Conservation (phyloP, 2,113 vertebrate genomes). For the Edolisoma coerulescens region DNA sequence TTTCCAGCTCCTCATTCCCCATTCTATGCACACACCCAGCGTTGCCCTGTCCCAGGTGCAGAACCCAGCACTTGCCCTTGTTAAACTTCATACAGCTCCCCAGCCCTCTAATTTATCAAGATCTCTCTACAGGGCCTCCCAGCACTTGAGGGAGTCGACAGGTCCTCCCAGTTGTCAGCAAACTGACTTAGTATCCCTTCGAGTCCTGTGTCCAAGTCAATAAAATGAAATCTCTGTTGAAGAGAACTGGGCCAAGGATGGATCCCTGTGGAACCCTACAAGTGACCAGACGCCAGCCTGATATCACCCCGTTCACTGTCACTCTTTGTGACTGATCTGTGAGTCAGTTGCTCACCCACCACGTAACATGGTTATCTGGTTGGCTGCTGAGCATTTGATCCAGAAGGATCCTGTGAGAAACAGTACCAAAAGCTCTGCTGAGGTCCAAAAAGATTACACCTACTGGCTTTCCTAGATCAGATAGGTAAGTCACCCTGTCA, state of each 20-base stretch:
- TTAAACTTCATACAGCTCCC: not conserved
- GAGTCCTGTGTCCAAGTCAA: not conserved
- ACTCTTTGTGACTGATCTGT: not conserved
- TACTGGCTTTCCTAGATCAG: too few relatives aligned
- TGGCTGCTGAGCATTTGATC: not conserved
- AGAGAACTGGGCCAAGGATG: not conserved
- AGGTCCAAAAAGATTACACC: not conserved
- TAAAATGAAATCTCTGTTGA: not conserved
- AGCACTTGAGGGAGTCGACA: accelerated
- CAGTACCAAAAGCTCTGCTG: not conserved
- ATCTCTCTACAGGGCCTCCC: too few relatives aligned
- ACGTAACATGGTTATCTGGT: accelerated
- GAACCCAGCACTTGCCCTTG: not conserved
- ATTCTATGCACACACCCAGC: not conserved
- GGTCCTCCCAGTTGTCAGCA: not conserved
- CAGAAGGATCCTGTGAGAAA: not conserved
- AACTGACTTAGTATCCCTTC: not conserved
- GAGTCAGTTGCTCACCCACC: not conserved
- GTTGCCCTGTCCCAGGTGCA: not conserved
- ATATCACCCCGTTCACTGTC: not conserved
- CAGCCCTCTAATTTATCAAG: not conserved
- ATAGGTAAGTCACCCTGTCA: not conserved
- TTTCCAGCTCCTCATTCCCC: not conserved
- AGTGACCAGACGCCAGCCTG: not conserved
- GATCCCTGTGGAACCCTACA: not conserved